Base-by-base conservation (phyloP, 2,797 vertebrate species). In the Chrysolophus pictus region DNA sequence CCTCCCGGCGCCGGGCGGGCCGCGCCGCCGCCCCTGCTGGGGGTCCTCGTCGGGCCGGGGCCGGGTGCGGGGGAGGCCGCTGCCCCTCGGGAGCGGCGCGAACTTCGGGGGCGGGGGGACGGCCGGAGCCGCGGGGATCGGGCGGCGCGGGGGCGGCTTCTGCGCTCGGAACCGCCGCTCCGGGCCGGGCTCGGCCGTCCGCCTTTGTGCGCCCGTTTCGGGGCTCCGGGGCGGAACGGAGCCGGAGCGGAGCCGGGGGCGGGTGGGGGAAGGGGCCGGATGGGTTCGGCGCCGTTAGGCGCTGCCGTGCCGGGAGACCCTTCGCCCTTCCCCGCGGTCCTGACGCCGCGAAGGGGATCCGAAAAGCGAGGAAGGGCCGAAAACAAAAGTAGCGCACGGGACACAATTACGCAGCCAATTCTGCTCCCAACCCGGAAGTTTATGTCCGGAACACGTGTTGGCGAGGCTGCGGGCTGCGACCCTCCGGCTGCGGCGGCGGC, bases 381-480 rank as follows among this genome's bases (percentile, higher is more conserved):
- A 84, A 95, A 93, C 92, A 95, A 95, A 93, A 96, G 96, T 95
- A 91, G 87, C 60, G 89, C 91, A 88, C 78, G 92, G 91, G 95
- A 96, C 94, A 86, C 92, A 78, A 96, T 97, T 97, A 96, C 96
- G 94, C 94, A 97, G 97, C 96, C 96, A 86, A 94, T 97, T 96
- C 95, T 83, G 82, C 69, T 93, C 85, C 28, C 95, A 97, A 98
- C 97, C 98, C 97, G 98, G 98, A 98, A 98, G 98, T 98, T 98
- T 98, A 97, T 97, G 89, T 92, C 74, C 95, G 94, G 97, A 98
- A 97, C 99, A 99, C 98, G 98, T 99, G 98, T 75, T 72, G 92
- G 84, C 94, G 87, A 92, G 82, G 79, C 67, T 26, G 96, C 93
- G 95, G 96, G 87, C 96, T 79, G 89, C 89, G 93, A 96, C 88